Evolutionary conservation across 2,888 invertebrate genomes (phyloP).

Genomic region (Chouioia cunea): DNA sequence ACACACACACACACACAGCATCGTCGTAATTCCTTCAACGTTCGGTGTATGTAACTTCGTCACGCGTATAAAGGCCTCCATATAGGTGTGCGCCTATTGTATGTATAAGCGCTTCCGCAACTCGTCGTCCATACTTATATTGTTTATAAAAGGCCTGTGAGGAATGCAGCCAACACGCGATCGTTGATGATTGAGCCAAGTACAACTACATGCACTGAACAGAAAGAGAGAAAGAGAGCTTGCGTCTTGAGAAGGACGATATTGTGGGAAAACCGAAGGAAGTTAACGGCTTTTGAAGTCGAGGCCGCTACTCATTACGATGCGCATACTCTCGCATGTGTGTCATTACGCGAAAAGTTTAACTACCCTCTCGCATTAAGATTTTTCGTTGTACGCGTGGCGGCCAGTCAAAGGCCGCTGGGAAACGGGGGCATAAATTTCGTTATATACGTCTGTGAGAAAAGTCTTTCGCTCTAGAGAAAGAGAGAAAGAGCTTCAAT

Average conservation of each 20-base stretch:
- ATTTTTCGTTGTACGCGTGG: neutral
- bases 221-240: neutral
- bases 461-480: slow-evolving; percentile 1
- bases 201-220: neutral
- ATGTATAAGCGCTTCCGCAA: too few species aligned
- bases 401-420: slow-evolving; percentile 21
- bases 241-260: neutral
- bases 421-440: slow-evolving; percentile 46
- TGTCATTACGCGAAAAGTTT: neutral
- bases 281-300: slow-evolving; percentile 41
- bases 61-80: too few species aligned
- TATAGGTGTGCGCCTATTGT: too few species aligned
- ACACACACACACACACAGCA: too few species aligned
- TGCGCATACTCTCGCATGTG: slow-evolving; percentile 10
- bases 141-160: neutral
- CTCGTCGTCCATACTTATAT: slow-evolving; percentile 1
- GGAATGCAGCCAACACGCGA: slow-evolving; percentile 28
- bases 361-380: neutral
- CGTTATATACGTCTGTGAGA: slow-evolving; percentile 19
- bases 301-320: neutral
- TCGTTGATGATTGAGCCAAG: too few species aligned
- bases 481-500: slow-evolving; percentile 22
- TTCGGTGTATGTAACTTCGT: too few species aligned
- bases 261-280: slow-evolving; percentile 42
- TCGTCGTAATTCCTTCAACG: too few species aligned